Base-by-base conservation (phyloP, 2,797 vertebrate species). In the Danio kyathit region DNA sequence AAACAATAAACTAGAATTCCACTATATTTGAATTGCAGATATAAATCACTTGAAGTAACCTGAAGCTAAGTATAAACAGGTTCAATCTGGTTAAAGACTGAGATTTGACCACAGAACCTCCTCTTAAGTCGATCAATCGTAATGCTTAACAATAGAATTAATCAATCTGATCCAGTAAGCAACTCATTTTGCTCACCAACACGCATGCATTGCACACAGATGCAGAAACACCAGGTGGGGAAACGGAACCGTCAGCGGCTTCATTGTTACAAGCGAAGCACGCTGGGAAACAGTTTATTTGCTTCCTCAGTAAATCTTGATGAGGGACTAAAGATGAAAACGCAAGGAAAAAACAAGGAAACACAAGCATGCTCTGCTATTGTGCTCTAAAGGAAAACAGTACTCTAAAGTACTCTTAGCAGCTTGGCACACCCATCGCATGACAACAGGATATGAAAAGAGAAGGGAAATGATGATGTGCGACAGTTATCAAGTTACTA, bases 301-400 rank as follows among this genome's bases (percentile, higher is more conserved):
- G 57, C 56, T 52, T 72, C 59, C 67, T 72, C 46, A n/a, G 17
- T 51, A 71, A 72, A 72, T 57, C 21, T 64, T 16, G 19, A 79
- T 13, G 44, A 60, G 29, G 16, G 54, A 6, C 38, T 8, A 71
- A 44, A 59, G 76, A 19, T 70, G 65, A 69, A 59, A 78, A 69
- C 65, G 40, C 44, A 16, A 51, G 66, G 44, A 61, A 60, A 79
- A 43, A 63, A 71, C 54, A 79, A 49, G 76, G 76, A 79, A 70
- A 61, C 21, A 59, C 54, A 43, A 44, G 67, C 9, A 57, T 5
- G 21, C 21, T 14, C 16, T 49, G 4, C 52, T 59, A 67, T 67
- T 57, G 75, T 67, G 10, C 21, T 70, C 54, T 11, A n/a, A 8
- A 79, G 57, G 57, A 79, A 79, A 16, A n/a, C 1, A 0, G n/a